phyloP scores from a whole-genome alignment of 1,140 invertebrate species.

The Monochamus saltuarius region DNA sequence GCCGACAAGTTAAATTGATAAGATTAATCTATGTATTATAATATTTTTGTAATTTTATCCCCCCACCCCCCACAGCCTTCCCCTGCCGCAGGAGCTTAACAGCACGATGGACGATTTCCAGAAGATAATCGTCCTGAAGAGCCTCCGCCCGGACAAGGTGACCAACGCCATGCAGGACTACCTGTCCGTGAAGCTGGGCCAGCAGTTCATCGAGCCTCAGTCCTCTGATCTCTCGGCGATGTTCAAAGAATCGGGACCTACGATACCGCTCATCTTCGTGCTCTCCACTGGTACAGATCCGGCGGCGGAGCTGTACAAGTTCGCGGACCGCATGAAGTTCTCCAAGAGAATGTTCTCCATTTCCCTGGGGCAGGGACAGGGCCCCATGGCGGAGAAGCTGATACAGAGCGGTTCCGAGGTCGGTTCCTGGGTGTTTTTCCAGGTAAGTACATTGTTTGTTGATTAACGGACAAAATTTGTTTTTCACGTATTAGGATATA shows the following conservation, averaged over 20 bases:
- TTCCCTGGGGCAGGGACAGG: slow-evolving; percentile 74
- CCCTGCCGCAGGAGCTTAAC: slow-evolving; percentile 61
- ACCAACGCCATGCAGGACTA: slow-evolving; percentile 69
- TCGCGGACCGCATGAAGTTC: slow-evolving; percentile 65
- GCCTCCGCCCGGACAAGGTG: slow-evolving; percentile 72
- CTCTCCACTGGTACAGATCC: slow-evolving; percentile 73
- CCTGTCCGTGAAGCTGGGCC: slow-evolving; percentile 60
- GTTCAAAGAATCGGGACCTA: slow-evolving; percentile 65
- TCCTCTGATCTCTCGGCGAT: slow-evolving; percentile 63
- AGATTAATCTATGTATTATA: no score
- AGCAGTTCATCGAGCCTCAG: slow-evolving; percentile 67
- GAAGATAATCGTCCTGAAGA: slow-evolving; percentile 70
- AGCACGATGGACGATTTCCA: slow-evolving; percentile 63
- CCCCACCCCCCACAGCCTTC: slow-evolving; percentile 52
- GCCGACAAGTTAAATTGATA: no score
- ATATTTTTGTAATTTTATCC: no score
- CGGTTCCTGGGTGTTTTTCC: slow-evolving; percentile 68
- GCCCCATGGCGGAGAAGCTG: slow-evolving; percentile 64
- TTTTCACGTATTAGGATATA: no score
- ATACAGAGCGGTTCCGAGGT: slow-evolving; percentile 60
- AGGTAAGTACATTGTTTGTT: slow-evolving; percentile 47
- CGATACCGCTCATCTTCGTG: slow-evolving; percentile 67
- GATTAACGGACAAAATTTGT: no score
- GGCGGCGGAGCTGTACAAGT: slow-evolving; percentile 62
- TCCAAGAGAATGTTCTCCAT: slow-evolving; percentile 62